Conservation (phyloP, 2,888 invertebrate genomes). For the Ceriagrion tenellum region DNA sequence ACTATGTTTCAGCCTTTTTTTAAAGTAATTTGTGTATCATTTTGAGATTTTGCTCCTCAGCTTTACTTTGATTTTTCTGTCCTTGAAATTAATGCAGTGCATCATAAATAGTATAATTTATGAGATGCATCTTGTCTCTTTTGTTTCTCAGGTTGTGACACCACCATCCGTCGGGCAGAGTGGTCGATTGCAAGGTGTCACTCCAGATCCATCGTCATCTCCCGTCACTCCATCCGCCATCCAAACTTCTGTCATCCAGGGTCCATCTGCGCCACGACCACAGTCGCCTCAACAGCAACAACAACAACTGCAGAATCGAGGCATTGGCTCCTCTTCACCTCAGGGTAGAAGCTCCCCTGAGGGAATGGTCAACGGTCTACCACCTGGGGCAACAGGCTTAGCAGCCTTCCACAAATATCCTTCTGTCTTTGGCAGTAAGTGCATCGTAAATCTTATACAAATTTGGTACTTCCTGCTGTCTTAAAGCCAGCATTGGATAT, state of each 20-base stretch:
- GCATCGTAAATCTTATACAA: neutral
- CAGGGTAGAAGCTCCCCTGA: slow-evolving; percentile 36
- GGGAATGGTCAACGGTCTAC: slow-evolving; percentile 38
- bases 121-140: neutral
- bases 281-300: neutral
- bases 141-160: neutral
- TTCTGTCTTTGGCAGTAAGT: slow-evolving; percentile 50
- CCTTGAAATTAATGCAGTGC: too few species aligned
- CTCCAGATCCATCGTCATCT: slow-evolving; percentile 37
- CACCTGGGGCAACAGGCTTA: slow-evolving; percentile 28
- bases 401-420: slow-evolving; percentile 56
- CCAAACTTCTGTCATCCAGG: slow-evolving; percentile 69
- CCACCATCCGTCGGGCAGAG: slow-evolving; percentile 38
- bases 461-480: neutral
- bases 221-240: slow-evolving; percentile 64
- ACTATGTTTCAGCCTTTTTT: too few species aligned
- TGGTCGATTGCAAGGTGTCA: slow-evolving; percentile 42
- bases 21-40: too few species aligned
- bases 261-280: slow-evolving; percentile 55
- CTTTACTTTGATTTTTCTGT: too few species aligned
- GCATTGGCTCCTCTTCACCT: neutral
- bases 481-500: too few species aligned
- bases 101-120: neutral
- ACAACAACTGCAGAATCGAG: neutral
- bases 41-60: too few species aligned